These are phyloP conservation scores for Chrysogorgia sp. DNA, from an alignment of 92 coral and sea anemone species.

Conservation along the genomic window DNA sequence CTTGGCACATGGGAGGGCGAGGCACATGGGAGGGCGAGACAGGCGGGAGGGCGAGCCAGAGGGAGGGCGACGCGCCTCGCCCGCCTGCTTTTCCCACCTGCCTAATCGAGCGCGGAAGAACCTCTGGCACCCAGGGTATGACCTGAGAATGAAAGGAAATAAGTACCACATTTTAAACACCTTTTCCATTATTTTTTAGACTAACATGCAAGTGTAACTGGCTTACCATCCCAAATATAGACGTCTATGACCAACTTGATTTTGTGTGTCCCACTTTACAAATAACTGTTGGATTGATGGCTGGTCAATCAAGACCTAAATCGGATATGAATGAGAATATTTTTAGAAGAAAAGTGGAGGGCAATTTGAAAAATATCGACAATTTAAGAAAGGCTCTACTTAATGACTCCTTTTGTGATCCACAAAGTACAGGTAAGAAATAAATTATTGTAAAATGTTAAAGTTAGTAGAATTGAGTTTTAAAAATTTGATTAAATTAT, in stretches of 20 bases:
- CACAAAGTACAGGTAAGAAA: neutral
- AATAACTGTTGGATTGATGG: neutral
- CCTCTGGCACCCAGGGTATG: no score
- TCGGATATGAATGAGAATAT: conserved; percentile 16
- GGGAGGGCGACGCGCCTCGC: no score
- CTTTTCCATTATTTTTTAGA: neutral
- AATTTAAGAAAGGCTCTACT: neutral
- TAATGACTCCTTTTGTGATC: conserved; percentile 32
- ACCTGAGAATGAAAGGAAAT: no score
- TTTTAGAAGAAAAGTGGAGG: conserved; percentile 20
- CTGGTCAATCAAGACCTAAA: neutral
- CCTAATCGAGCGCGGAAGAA: no score
- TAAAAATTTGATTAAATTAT: no score
- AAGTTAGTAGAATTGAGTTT: no score
- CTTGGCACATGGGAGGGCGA: no score
- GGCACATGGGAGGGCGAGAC: no score
- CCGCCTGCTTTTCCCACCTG: no score
- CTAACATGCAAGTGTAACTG: neutral
- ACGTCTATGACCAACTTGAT: neutral
- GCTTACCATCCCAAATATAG: conserved; percentile 4
- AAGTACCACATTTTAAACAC: no score
- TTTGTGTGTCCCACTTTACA: conserved; percentile 6
- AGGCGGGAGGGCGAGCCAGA: no score
- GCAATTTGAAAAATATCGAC: neutral
- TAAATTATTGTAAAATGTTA: neutral